Percentiles rank a stretch among this genome's conserved stretches.
Conservation (phyloP, 2,113 vertebrate species). For the Lanius collurio region DNA sequence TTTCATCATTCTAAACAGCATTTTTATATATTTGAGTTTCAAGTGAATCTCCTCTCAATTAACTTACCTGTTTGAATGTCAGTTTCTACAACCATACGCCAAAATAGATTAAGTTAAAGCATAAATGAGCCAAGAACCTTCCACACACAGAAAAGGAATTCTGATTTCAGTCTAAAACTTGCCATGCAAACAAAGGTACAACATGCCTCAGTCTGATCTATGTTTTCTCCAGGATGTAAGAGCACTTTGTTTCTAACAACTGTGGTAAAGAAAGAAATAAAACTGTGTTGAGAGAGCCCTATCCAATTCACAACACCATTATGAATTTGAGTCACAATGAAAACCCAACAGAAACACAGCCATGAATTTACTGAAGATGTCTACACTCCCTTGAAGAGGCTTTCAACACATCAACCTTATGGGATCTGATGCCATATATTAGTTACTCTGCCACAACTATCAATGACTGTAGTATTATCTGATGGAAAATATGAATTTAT, state of each 20-base stretch:
- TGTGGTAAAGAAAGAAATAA: background rate
- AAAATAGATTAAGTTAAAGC: background rate
- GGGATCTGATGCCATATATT: background rate
- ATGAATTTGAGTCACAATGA: background rate
- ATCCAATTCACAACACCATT: background rate
- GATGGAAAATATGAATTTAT: background rate
- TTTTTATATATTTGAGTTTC: background rate
- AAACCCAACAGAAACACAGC: background rate
- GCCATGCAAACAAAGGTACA: background rate
- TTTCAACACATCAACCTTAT: background rate
- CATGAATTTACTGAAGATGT: background rate
- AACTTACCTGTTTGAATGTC: background rate
- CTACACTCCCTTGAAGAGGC: background rate
- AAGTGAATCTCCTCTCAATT: background rate
- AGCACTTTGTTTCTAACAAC: background rate
- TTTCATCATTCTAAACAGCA: background rate
- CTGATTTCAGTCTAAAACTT: background rate
- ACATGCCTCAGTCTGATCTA: background rate
- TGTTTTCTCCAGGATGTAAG: background rate
- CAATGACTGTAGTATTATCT: background rate
- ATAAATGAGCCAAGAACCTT: background rate
- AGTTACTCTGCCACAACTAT: background rate
- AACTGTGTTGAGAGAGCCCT: background rate
- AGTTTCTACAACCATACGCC: background rate
- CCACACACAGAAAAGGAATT: background rate